Evolutionary conservation across 2,888 invertebrate genomes (phyloP).

Genomic region (Diabrotica balteata): DNA sequence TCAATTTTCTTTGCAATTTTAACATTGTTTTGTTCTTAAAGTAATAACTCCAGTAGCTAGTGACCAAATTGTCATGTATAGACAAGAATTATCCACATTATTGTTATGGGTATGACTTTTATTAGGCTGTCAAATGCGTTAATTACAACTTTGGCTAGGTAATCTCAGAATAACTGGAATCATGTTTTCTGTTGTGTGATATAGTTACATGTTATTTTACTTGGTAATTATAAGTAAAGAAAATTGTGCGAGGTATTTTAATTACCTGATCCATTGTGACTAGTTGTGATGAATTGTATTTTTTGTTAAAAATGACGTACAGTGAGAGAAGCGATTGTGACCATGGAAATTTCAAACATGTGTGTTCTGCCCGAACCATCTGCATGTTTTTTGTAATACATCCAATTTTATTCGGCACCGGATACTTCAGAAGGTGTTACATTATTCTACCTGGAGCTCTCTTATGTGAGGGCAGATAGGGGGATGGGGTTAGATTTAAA

Average conservation of each 20-base stretch:
- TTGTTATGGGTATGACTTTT: too few relatives aligned
- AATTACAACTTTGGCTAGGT: too few relatives aligned
- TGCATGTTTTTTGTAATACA: slow-evolving; percentile 42
- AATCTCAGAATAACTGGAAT: too few relatives aligned
- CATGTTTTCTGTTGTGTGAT: slow-evolving; percentile 40
- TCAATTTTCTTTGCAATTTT: slow-evolving; percentile 39
- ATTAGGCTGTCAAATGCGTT: too few relatives aligned
- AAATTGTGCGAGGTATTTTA: slow-evolving; percentile 22
- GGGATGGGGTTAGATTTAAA: slow-evolving; percentile 12
- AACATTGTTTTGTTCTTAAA: slow-evolving; percentile 1
- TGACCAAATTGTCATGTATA: background rate
- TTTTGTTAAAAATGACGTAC: slow-evolving; percentile 46
- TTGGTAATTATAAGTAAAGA: slow-evolving; percentile 32
- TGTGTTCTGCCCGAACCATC: slow-evolving; percentile 25
- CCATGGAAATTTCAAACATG: slow-evolving; percentile 24
- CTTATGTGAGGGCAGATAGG: slow-evolving; percentile 12
- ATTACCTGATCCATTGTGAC: slow-evolving; percentile 51
- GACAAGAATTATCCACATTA: slow-evolving; percentile 22
- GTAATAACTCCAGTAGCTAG: too few relatives aligned
- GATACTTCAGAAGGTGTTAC: slow-evolving; percentile 39
- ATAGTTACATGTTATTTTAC: slow-evolving; percentile 37
- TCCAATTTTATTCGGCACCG: slow-evolving; percentile 44
- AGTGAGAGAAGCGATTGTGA: slow-evolving; percentile 9
- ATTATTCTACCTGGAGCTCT: slow-evolving; percentile 36
- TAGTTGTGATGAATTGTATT: slow-evolving; percentile 54